These are phyloP conservation scores for Ophion costatus DNA, from an alignment of 2,888 invertebrate species.

Conservation along the genomic window DNA sequence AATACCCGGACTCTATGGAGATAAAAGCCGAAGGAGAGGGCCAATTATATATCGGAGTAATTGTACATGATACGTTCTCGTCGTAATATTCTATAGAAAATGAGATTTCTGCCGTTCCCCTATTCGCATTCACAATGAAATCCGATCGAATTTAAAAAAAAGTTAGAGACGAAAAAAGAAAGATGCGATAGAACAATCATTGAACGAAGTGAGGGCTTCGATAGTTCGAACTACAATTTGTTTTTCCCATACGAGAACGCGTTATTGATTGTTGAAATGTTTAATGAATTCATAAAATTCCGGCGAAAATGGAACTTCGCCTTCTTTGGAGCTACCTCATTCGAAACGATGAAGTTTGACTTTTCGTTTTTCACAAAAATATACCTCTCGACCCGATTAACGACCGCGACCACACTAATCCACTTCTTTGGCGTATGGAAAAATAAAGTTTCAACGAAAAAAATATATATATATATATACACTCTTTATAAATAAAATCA, in stretches of 20 bases:
- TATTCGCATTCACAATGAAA: background rate
- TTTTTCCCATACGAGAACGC: too few relatives aligned
- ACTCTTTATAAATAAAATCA: conserved; percentile 15
- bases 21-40: conserved; percentile 27
- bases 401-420: background rate
- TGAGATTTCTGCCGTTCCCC: conserved; percentile 2
- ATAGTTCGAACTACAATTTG: background rate
- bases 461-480: conserved; percentile 8
- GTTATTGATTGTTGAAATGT: background rate
- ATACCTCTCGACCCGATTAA: conserved; percentile 37
- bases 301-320: background rate
- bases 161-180: background rate
- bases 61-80: background rate
- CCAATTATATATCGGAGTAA: background rate
- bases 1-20: conserved; percentile 26
- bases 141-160: conserved; percentile 5
- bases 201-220: conserved; percentile 10
- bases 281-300: background rate
- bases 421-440: background rate
- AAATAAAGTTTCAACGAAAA: conserved; percentile 22
- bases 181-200: background rate
- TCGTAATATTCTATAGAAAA: conserved; percentile 18
- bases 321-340: background rate
- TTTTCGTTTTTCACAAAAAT: conserved; percentile 2
- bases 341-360: conserved; percentile 6